A percentile compares a stretch with the other conserved stretches of the same genome.
These are phyloP conservation scores for Epizoanthus illoricatus DNA, from an alignment of 92 coral and sea anemone genomes.

Conservation along the genomic window DNA sequence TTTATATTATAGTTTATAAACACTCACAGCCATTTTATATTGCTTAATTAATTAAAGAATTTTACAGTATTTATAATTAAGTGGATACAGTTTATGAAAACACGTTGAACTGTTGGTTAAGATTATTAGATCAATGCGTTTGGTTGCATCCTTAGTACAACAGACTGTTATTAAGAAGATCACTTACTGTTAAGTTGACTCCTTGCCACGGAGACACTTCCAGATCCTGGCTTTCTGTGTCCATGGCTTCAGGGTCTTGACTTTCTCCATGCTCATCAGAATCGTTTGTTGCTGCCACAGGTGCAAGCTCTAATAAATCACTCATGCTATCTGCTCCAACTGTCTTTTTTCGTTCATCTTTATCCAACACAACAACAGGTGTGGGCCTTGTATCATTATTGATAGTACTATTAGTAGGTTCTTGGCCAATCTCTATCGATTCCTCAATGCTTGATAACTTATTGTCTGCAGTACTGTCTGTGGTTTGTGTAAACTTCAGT, in stretches of 20 bases:
- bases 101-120: neutral
- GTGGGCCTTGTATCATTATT: neutral
- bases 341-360: neutral
- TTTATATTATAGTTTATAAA: too few species aligned
- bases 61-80: too few species aligned
- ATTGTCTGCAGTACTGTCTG: neutral
- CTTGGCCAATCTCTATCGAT: neutral
- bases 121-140: too few species aligned
- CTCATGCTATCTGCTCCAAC: neutral
- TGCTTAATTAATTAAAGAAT: too few species aligned
- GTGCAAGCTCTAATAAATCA: neutral
- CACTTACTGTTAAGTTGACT: conserved; percentile 28
- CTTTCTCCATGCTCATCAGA: neutral
- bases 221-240: neutral
- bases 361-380: neutral
- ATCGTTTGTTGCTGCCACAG: neutral
- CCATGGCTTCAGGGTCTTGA: neutral
- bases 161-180: neutral
- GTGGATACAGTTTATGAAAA: neutral
- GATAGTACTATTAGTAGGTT: neutral
- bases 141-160: too few species aligned
- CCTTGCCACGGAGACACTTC: conserved; percentile 32
- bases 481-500: neutral
- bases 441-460: neutral
- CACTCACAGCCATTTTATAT: too few species aligned